phyloP scores from a whole-genome alignment of 2,797 vertebrate genomes.

The Euthynnus affinis region DNA sequence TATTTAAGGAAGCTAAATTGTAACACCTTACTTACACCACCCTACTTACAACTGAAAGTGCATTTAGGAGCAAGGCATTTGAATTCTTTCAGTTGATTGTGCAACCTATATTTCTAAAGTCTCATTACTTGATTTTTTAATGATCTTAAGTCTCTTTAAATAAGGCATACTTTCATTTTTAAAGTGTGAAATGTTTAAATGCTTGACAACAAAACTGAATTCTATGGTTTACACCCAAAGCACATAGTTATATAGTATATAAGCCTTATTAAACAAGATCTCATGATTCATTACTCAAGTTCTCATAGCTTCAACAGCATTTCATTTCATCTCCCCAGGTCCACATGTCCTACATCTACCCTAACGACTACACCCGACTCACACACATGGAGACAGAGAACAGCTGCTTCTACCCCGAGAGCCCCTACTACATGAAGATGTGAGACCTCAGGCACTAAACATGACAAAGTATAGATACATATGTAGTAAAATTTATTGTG shows the following conservation, averaged over 20 bases:
- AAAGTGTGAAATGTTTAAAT: too few relatives aligned
- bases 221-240: neutral
- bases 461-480: neutral
- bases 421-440: constrained; percentile 67
- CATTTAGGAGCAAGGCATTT: neutral
- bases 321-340: constrained; percentile 83
- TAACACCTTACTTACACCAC: neutral
- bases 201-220: too few relatives aligned
- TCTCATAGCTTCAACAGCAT: constrained; percentile 22
- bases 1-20: constrained; percentile 23
- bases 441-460: constrained; percentile 40
- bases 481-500: neutral
- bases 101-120: neutral
- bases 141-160: too few relatives aligned
- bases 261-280: neutral
- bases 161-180: too few relatives aligned
- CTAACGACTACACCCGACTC: constrained; percentile 95
- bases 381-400: constrained; percentile 95
- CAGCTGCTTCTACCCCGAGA: constrained; percentile 91
- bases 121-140: neutral
- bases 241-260: neutral
- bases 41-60: neutral
- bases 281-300: constrained; percentile 1
- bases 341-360: constrained; percentile 92
- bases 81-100: constrained; percentile 5